Conservation (phyloP, 2,888 invertebrate species). For the Brachypalpus laphriformis region DNA sequence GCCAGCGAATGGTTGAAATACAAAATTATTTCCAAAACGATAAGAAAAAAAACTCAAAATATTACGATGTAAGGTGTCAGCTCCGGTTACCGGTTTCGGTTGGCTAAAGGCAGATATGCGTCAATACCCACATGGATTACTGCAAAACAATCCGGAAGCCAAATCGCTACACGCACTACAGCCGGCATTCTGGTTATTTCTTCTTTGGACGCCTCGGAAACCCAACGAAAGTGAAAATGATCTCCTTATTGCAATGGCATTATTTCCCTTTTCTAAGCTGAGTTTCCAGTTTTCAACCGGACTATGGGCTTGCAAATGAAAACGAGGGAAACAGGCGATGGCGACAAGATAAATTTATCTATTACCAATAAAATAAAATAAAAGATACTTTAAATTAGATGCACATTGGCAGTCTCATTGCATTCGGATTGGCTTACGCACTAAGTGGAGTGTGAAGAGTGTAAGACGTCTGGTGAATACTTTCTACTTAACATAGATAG, state of each 20-base stretch:
- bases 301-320: slow-evolving; percentile 6
- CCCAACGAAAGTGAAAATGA: slow-evolving; percentile 73
- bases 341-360: slow-evolving; percentile 58
- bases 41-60: not conserved
- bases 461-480: not conserved
- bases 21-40: slow-evolving; percentile 17
- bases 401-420: slow-evolving; percentile 17
- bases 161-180: slow-evolving; percentile 62
- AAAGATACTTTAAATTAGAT: slow-evolving; percentile 17
- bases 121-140: not conserved
- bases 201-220: slow-evolving; percentile 62
- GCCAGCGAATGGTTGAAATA: slow-evolving; percentile 26
- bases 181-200: slow-evolving; percentile 68
- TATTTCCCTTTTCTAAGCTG: slow-evolving; percentile 57
- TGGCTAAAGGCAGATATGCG: slow-evolving; percentile 25
- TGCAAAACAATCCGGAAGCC: slow-evolving; percentile 70
- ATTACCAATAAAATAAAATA: slow-evolving; percentile 28
- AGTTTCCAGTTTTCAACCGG: slow-evolving; percentile 51
- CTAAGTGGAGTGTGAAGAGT: not conserved
- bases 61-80: slow-evolving; percentile 63
- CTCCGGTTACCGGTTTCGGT: slow-evolving; percentile 65
- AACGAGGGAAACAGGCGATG: slow-evolving; percentile 59
- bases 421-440: slow-evolving; percentile 13
- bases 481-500: slow-evolving; percentile 18
- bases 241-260: slow-evolving; percentile 41